A percentile compares a stretch with the other conserved stretches of the same genome.
These are phyloP conservation scores for Cephus runcator DNA, from an alignment of 2,888 invertebrate genomes.

Conservation along the genomic window DNA sequence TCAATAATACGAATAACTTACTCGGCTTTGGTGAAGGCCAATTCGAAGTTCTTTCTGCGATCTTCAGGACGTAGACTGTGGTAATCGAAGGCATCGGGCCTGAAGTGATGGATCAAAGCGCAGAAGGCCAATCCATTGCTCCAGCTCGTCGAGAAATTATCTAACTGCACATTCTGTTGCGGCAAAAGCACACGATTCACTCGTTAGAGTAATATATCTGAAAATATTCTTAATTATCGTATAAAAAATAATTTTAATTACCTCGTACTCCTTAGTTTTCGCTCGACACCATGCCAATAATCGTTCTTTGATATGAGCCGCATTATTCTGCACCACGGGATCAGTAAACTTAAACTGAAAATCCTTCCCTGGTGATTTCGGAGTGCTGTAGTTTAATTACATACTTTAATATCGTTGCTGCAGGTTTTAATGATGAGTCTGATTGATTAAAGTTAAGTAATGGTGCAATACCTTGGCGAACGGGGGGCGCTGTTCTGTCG, in stretches of 20 bases:
- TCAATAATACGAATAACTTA: conserved; percentile 68
- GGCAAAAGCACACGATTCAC: neutral
- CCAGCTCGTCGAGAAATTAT: conserved; percentile 99
- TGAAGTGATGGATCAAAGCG: conserved; percentile 97
- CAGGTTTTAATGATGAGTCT: too few relatives aligned
- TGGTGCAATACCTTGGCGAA: conserved; percentile 77
- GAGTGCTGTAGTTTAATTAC: conserved; percentile 71
- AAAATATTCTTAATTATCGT: conserved; percentile 10
- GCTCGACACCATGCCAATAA: conserved; percentile 97
- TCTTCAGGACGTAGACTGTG: conserved; percentile 86
- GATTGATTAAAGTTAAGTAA: too few relatives aligned
- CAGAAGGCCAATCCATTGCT: conserved; percentile 99
- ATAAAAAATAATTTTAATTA: conserved; percentile 63
- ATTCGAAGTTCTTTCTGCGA: conserved; percentile 93
- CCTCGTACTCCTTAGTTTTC: conserved; percentile 98
- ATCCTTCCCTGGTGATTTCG: conserved; percentile 76
- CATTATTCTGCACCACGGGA: conserved; percentile 89
- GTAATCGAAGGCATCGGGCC: conserved; percentile 97
- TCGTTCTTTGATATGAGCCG: conserved; percentile 95
- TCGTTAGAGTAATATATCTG: neutral
- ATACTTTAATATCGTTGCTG: too few relatives aligned
- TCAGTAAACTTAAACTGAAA: conserved; percentile 92
- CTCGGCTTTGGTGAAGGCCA: conserved; percentile 99
- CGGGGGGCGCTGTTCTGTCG: conserved; percentile 82
- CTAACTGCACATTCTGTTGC: conserved; percentile 92